These are phyloP conservation scores for Oithona nana DNA, from an alignment of 2,888 invertebrate species.

Conservation along the genomic window DNA sequence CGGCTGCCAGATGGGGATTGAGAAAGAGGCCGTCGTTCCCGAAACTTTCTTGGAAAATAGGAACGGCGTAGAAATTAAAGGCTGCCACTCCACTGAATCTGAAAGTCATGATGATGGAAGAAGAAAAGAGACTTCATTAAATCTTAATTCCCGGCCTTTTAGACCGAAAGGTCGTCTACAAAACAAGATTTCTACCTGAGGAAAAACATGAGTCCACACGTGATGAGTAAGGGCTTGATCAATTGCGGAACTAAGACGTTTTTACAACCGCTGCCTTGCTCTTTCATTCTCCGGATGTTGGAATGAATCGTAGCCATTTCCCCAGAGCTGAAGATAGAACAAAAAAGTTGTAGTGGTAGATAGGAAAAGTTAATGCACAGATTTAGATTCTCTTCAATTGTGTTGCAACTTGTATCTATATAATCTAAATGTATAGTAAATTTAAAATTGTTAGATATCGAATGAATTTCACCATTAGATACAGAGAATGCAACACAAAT, in stretches of 20 bases:
- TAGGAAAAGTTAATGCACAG: no score
- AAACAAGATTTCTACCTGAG: no score
- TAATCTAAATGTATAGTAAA: no score
- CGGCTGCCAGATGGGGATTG: constrained; percentile 63
- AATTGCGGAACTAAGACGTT: constrained; percentile 27
- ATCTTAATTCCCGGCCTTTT: no score
- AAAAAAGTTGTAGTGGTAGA: no score
- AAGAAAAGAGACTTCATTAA: not conserved
- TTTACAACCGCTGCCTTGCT: constrained; percentile 17
- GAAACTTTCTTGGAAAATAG: constrained; percentile 65
- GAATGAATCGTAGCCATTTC: constrained; percentile 50
- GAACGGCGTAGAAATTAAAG: constrained; percentile 65
- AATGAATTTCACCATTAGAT: no score
- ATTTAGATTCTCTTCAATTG: no score
- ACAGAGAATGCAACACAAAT: no score
- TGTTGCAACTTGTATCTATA: no score
- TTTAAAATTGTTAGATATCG: no score
- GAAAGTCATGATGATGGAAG: no score
- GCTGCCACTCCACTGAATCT: constrained; percentile 51
- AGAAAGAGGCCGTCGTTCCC: constrained; percentile 41
- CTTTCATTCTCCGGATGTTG: constrained; percentile 33
- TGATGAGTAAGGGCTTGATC: constrained; percentile 53
- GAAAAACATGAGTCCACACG: constrained; percentile 71
- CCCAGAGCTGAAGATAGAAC: constrained; percentile 30
- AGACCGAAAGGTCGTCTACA: no score